Conservation (phyloP, 1,140 invertebrate species). For the Drosophila serrata region DNA sequence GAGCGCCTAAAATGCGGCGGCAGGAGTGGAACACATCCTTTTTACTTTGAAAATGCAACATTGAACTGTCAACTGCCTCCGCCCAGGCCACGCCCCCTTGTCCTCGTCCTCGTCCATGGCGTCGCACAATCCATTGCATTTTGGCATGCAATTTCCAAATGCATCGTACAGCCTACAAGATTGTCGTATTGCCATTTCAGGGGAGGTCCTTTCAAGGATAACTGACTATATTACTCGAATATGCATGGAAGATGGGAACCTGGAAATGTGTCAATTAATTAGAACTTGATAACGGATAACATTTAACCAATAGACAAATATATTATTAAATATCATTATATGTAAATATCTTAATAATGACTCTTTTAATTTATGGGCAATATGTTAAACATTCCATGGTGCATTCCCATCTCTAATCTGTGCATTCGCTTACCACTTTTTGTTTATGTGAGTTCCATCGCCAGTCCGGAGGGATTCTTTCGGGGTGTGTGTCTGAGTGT, state of each 20-base stretch:
- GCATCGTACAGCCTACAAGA: constrained; percentile 43
- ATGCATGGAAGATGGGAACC: not conserved
- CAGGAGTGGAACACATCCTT: constrained; percentile 43
- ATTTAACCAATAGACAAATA: not conserved
- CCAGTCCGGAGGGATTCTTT: constrained; percentile 1
- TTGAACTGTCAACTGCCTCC: constrained; percentile 75
- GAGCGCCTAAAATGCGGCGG: constrained; percentile 69
- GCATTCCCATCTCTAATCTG: constrained; percentile 35
- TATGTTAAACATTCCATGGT: constrained; percentile 11
- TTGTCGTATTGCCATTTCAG: not conserved
- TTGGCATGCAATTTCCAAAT: constrained; percentile 79
- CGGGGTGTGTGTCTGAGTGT: not conserved
- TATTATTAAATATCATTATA: not conserved
- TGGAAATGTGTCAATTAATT: not conserved
- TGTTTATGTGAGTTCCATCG: constrained; percentile 15
- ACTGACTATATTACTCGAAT: not conserved
- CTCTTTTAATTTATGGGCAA: constrained; percentile 1
- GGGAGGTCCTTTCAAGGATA: not conserved
- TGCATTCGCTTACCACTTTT: constrained; percentile 20
- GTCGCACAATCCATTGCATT: constrained; percentile 61
- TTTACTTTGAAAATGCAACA: constrained; percentile 73
- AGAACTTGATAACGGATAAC: not conserved
- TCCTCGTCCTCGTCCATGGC: not conserved
- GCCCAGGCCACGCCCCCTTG: not conserved
- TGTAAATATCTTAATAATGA: not conserved